Evolutionary conservation across 1,140 invertebrate genomes (phyloP).

Genomic region (Drosophila takahashii): DNA sequence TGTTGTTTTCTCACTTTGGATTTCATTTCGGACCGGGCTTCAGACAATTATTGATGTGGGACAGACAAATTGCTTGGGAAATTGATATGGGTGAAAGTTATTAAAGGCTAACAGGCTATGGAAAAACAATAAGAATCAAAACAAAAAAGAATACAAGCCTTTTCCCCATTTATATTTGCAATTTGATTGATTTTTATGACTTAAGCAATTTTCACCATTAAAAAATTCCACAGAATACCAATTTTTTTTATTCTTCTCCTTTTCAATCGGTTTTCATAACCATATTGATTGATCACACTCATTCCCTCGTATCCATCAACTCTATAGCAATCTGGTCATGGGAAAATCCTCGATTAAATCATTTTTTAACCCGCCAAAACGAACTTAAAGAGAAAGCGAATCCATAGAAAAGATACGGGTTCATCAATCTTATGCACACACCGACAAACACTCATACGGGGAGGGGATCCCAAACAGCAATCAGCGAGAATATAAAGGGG

Average conservation of each 20-base stretch:
- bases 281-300: constrained; percentile 47
- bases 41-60: constrained; percentile 36
- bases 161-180: neutral
- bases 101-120: neutral
- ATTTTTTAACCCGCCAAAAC: constrained; percentile 33
- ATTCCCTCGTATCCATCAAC: constrained; percentile 46
- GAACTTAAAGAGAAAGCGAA: constrained; percentile 30
- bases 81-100: constrained; percentile 39
- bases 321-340: constrained; percentile 6
- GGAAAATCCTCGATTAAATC: constrained; percentile 24
- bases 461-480: constrained; percentile 24
- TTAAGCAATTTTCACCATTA: neutral
- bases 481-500: constrained; percentile 23
- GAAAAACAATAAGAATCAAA: neutral
- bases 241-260: constrained; percentile 1
- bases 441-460: constrained; percentile 26
- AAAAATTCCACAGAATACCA: neutral
- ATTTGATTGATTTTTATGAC: neutral
- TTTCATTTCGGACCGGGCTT: constrained; percentile 35
- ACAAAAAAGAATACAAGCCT: neutral
- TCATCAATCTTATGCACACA: constrained; percentile 66
- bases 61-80: constrained; percentile 39
- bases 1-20: constrained; percentile 22
- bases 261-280: constrained; percentile 26
- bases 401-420: constrained; percentile 24